Percentiles rank a stretch among this genome's conserved stretches.
Conservation (phyloP, 2,113 vertebrate genomes). For the Corythoichthys haematopterus region DNA sequence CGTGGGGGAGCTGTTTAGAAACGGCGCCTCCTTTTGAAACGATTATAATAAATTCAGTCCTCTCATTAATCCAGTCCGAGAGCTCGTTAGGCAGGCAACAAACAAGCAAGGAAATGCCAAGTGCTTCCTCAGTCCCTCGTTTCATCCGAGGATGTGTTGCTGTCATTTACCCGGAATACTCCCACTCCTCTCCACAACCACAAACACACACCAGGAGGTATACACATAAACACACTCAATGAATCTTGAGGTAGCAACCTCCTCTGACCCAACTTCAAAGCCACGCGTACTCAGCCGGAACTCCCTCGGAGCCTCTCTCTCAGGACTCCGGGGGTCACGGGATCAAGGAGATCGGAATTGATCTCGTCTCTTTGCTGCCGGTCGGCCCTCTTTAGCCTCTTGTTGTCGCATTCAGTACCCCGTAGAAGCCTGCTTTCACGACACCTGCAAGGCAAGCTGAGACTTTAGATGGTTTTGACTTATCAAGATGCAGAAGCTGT, state of each 20-base stretch:
- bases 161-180: constrained; percentile 90
- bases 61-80: constrained; percentile 99
- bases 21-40: constrained; percentile 96
- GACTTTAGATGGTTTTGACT: neutral
- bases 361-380: constrained; percentile 57
- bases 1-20: constrained; percentile 90
- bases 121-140: constrained; percentile 88
- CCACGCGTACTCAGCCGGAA: constrained; percentile 40
- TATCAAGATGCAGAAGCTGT: too few relatives aligned
- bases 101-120: constrained; percentile 99
- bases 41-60: constrained; percentile 99
- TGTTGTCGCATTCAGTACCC: constrained; percentile 34
- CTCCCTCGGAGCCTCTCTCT: constrained; percentile 61
- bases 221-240: constrained; percentile 14
- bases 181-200: constrained; percentile 78
- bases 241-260: constrained; percentile 24
- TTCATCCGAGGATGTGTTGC: constrained; percentile 95
- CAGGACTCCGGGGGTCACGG: constrained; percentile 46
- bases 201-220: constrained; percentile 2
- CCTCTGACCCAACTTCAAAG: constrained; percentile 57
- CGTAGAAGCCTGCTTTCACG: constrained; percentile 14
- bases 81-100: constrained; percentile 98
- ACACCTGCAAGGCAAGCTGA: constrained; percentile 33
- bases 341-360: constrained; percentile 73
- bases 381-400: constrained; percentile 56